Base-by-base conservation (phyloP, 2,888 invertebrate genomes). In the Pocota personata region DNA sequence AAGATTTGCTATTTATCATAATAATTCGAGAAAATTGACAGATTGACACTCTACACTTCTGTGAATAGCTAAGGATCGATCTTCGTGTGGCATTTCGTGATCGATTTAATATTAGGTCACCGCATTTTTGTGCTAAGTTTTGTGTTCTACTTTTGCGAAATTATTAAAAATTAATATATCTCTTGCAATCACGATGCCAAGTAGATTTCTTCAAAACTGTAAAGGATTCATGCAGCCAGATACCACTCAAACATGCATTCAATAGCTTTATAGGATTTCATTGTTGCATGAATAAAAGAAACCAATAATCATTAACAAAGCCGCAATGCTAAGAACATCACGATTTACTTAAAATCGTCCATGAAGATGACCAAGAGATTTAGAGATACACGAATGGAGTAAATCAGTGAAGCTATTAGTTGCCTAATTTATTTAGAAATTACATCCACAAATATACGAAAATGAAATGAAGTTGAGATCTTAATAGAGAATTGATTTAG, bases 321-420 rank as follows among this genome's bases (percentile, higher is more conserved):
- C 57, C 66, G 16, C 58, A 58, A 37, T 48, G 35, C 27, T 21
- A 64, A 46, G 55, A 66, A 21, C 75, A 55, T 64, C 67, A 67
- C 66, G 76, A 67, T 37, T 50, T 66, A 12, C 21, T 64, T 3
- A 24, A 24, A 24, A 66, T 10, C 46, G 40, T 46, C 24, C 27
- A 14, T 48, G 32, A 27, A 66, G 64, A 75, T 75, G 75, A 35
- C 55, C 46, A 43, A 40, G n/a, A 35, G 43, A 16, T 57, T 32
- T 55, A 43, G 12, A 40, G 16, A 43, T 50, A 16, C 10, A 37
- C 19, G 21, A 16, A 55, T 19, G 19, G 35, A 66, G 46, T 32
- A 48, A 10, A 46, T 64, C 30, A 24, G 40, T 24, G 32, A 12
- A 46, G 32, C 24, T 30, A 75, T 75, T 12, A 24, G n/a, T 35